These are phyloP conservation scores for Nemapogon koenigi DNA, from an alignment of 2,888 invertebrate genomes.

Conservation along the genomic window DNA sequence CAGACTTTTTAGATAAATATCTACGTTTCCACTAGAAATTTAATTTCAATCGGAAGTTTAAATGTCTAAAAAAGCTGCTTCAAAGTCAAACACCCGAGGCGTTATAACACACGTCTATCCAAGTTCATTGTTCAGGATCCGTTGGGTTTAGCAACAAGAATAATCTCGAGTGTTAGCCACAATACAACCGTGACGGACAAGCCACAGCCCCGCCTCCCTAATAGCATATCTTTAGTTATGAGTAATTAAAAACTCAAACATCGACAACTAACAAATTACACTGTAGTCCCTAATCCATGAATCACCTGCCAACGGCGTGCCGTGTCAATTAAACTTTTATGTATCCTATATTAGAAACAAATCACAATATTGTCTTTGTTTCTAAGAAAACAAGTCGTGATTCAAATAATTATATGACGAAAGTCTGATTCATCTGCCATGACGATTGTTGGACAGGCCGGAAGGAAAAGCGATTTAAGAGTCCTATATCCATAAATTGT, in stretches of 20 bases:
- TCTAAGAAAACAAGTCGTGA: slow-evolving; percentile 38
- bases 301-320: slow-evolving; percentile 29
- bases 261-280: slow-evolving; percentile 54
- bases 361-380: slow-evolving; percentile 35
- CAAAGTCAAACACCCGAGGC: too few species aligned
- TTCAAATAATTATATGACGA: too few species aligned
- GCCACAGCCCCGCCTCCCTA: slow-evolving; percentile 40
- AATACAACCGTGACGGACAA: slow-evolving; percentile 42
- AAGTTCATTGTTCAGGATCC: neutral
- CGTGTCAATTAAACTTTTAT: slow-evolving; percentile 46
- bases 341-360: slow-evolving; percentile 32
- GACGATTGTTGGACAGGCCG: too few species aligned
- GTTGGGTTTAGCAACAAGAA: slow-evolving; percentile 4
- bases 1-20: too few species aligned
- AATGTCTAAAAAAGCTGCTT: too few species aligned
- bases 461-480: too few species aligned
- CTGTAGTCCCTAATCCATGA: slow-evolving; percentile 33
- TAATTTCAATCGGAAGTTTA: too few species aligned
- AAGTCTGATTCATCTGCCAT: too few species aligned
- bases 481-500: too few species aligned
- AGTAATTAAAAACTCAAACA: slow-evolving; percentile 60
- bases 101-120: too few species aligned
- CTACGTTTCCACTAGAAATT: too few species aligned
- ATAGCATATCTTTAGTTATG: slow-evolving; percentile 53
- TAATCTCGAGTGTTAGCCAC: slow-evolving; percentile 17